phyloP scores from a whole-genome alignment of 2,797 vertebrate species.

The Sebastes goodei region DNA sequence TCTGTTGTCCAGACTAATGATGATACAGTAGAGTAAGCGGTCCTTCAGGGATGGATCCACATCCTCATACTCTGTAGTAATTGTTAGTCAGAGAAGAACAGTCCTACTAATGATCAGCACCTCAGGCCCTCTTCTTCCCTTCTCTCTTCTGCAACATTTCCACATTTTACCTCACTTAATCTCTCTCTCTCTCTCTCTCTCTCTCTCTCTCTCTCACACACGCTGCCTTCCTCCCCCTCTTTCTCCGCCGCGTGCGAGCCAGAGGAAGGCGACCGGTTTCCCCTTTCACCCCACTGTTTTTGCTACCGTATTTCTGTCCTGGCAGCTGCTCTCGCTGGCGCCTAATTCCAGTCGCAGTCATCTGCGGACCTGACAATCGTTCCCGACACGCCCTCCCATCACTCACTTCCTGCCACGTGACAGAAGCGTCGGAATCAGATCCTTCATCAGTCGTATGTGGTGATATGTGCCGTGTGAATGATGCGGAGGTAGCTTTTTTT shows the following conservation, averaged over 20 bases:
- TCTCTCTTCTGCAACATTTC: no score
- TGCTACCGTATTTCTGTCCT: constrained; percentile 49
- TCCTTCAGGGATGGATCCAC: background rate
- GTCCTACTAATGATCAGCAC: background rate
- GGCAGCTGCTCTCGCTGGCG: constrained; percentile 43
- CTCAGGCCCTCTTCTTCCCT: background rate
- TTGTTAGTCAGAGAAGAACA: background rate
- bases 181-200: no score
- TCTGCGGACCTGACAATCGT: background rate
- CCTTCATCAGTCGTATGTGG: no score
- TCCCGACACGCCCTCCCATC: constrained; percentile 15
- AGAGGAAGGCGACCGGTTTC: constrained; percentile 27
- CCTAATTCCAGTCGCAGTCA: constrained; percentile 24
- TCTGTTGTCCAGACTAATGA: background rate
- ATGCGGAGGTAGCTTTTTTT: background rate
- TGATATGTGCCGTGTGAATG: background rate
- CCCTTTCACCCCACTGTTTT: constrained; percentile 47
- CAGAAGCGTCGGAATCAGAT: background rate
- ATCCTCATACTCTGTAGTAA: no score
- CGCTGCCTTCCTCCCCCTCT: no score
- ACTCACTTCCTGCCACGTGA: constrained; percentile 21
- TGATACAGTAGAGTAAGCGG: no score
- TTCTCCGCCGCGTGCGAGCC: background rate
- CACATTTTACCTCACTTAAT: no score
- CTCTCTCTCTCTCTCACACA: no score